phyloP scores from a whole-genome alignment of 2,797 vertebrate species.

The Myotis vivesi region DNA sequence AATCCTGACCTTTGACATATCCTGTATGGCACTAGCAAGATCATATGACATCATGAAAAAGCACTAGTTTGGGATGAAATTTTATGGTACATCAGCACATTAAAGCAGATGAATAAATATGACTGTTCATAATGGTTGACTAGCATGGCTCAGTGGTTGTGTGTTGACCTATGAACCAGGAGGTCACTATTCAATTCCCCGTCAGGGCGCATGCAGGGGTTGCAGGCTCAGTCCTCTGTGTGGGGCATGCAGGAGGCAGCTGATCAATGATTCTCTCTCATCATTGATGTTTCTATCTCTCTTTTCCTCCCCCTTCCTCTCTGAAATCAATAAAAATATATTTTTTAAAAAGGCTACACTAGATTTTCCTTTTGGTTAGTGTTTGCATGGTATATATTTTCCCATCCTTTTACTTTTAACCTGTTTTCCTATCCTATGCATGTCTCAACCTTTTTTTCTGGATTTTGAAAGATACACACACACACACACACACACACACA shows the following conservation, averaged over 20 bases:
- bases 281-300: background rate
- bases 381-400: background rate
- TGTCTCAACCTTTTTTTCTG: background rate
- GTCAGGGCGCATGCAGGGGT: background rate
- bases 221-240: background rate
- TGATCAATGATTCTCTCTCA: background rate
- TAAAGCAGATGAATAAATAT: background rate
- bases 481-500: background rate
- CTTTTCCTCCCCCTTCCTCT: background rate
- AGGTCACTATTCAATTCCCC: background rate
- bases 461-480: background rate
- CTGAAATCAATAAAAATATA: background rate
- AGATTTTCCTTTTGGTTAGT: background rate
- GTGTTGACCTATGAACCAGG: background rate
- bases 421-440: background rate
- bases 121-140: background rate
- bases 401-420: background rate
- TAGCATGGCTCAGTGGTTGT: background rate
- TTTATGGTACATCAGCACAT: background rate
- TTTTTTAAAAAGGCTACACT: background rate
- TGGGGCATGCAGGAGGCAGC: background rate
- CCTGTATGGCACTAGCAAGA: background rate
- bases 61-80: background rate
- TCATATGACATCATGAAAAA: background rate
- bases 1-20: background rate